Evolutionary conservation across 2,113 vertebrate genomes (phyloP), one percentile per base, ranked within the genome.

Genomic region (Daphoenositta chrysoptera): DNA sequence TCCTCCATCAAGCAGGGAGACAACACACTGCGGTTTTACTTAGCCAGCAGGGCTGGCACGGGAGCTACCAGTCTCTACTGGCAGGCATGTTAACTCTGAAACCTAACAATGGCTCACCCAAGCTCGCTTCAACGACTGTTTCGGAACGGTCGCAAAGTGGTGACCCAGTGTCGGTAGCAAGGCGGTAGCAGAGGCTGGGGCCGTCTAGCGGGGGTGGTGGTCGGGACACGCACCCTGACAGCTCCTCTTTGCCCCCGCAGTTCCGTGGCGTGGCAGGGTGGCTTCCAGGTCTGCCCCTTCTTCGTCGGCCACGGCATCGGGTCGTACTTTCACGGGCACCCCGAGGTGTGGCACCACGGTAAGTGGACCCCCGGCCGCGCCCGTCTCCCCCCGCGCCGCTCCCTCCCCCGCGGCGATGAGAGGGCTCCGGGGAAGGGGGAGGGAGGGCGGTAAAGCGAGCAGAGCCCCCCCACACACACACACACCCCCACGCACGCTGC

Each of bases 291-390:
- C 72, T 99, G 99, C 95, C 99, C 99, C 3, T 98, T 98, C 96
- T 99, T 99, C 76, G 97, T 99, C 66, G 99, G 99, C 78, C 99
- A 99, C 94, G 99, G 99, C 83, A 99, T 99, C 76, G 99, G 99
- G 90, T 99, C 99, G 17, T 98, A 98, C 97, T 99, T 99, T 93
- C 99, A 99, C 37, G 98, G 99, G 81, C 98, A 99, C 77, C 99
- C 99, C 83, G 99, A 99, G 97, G 99, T 99, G 93, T 99, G 99
- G 99, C 99, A 99, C 96, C 99, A 99, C 39, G 98, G 99, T 99
- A 97, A 98, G 97, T 44, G 22, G 44, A 65, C 44, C n/a, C 70
- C 23, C 35, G 9, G 39, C 23, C 47, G 7, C 28, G 33, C 17
- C 30, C 24, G 10, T 39, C 6, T 11, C 4, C 33, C 9, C 27